These are phyloP conservation scores for Hiodon alosoides DNA, from an alignment of 2,113 vertebrate species.

Conservation along the genomic window DNA sequence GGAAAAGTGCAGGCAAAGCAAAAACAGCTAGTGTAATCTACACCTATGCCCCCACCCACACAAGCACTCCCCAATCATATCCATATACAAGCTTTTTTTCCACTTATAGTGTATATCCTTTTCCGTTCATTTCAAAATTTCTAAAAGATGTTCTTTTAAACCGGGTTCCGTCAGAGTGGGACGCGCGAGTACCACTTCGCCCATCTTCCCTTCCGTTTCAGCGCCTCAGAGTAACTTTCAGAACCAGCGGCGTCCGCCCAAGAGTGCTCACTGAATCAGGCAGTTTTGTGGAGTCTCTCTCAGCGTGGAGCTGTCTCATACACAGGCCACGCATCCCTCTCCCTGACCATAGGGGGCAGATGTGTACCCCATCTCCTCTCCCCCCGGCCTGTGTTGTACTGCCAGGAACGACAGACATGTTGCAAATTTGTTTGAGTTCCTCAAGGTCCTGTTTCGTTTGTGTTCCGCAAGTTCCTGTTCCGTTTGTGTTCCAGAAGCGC, in stretches of 20 bases:
- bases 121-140: too few species aligned
- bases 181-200: too few species aligned
- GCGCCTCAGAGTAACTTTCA: background rate
- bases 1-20: slow-evolving; percentile 3
- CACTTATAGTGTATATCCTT: too few species aligned
- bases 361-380: background rate
- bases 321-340: too few species aligned
- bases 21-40: background rate
- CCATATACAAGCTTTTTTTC: too few species aligned
- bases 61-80: too few species aligned
- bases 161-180: too few species aligned
- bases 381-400: background rate
- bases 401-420: background rate
- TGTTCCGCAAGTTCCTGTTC: background rate
- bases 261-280: background rate
- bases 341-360: too few species aligned
- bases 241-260: background rate
- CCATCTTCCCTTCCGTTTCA: background rate
- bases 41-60: too few species aligned
- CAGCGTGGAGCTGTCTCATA: background rate
- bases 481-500: background rate
- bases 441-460: background rate
- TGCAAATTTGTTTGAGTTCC: background rate
- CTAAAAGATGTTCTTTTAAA: too few species aligned
- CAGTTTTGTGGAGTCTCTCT: background rate